phyloP scores from a whole-genome alignment of 2,888 invertebrate genomes.

The Sphecodes monilicornis region DNA sequence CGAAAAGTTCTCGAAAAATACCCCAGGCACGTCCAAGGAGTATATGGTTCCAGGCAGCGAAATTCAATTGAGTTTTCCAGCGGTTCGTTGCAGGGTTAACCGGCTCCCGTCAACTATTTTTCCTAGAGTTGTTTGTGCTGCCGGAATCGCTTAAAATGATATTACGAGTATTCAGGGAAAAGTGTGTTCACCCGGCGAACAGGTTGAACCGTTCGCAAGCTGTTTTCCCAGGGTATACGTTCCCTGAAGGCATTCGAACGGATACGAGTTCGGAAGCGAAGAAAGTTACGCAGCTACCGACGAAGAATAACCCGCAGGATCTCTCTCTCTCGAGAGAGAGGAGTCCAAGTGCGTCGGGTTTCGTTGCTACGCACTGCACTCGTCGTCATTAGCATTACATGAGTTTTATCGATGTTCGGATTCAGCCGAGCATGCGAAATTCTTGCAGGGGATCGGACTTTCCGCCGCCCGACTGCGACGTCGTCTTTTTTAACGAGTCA shows the following conservation, averaged over 20 bases:
- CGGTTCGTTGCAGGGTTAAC: too few relatives aligned
- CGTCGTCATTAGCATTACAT: constrained; percentile 31
- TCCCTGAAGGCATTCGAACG: background rate
- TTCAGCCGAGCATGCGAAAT: constrained; percentile 17
- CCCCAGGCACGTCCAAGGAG: background rate
- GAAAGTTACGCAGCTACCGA: background rate
- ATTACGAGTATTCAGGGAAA: background rate
- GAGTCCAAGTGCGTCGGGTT: background rate
- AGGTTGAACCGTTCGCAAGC: background rate
- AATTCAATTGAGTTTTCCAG: too few relatives aligned
- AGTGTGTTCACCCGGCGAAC: background rate
- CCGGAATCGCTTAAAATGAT: background rate
- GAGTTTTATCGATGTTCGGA: constrained; percentile 26
- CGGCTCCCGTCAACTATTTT: background rate
- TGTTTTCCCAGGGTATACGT: background rate
- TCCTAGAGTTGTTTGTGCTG: background rate
- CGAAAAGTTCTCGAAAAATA: background rate
- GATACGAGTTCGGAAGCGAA: background rate
- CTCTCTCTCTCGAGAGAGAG: background rate
- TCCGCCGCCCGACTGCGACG: background rate
- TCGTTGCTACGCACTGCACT: background rate
- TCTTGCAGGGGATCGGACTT: background rate
- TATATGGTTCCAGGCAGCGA: too few relatives aligned
- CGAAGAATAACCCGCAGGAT: background rate
- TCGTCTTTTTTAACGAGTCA: constrained; percentile 20